Percentiles rank a stretch among this genome's conserved stretches.
These are phyloP conservation scores for Hyposmocoma kahamanoa DNA, from an alignment of 1,140 invertebrate species.

Conservation along the genomic window DNA sequence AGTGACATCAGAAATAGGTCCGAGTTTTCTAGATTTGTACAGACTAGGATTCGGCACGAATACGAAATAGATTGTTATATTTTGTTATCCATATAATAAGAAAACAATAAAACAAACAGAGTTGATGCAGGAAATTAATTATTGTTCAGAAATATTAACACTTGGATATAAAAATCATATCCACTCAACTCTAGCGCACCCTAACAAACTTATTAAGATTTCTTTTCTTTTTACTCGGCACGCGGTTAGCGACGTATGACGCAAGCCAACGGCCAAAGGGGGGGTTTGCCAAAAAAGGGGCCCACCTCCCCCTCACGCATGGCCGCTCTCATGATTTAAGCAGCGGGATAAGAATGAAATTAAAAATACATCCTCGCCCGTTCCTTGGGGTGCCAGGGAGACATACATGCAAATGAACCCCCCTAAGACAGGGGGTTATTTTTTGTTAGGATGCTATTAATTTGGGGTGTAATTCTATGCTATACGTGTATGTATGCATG, in stretches of 20 bases:
- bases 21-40: too few species aligned
- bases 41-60: too few species aligned
- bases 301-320: conserved; percentile 57
- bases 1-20: too few species aligned
- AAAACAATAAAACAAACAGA: too few species aligned
- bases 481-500: too few species aligned
- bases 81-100: too few species aligned
- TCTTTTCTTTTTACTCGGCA: conserved; percentile 71
- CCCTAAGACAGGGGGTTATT: conserved; percentile 61
- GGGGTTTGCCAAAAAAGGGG: conserved; percentile 16
- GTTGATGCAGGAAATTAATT: too few species aligned
- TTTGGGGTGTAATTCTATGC: conserved; percentile 69
- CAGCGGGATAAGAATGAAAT: conserved; percentile 72
- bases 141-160: too few species aligned
- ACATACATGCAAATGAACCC: conserved; percentile 72
- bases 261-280: conserved; percentile 52
- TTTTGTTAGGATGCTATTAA: conserved; percentile 72
- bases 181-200: conserved; percentile 43
- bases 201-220: conserved; percentile 73
- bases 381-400: conserved; percentile 65
- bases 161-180: too few species aligned
- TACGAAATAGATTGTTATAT: too few species aligned
- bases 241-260: conserved; percentile 72
- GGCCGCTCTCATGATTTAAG: conserved; percentile 73
- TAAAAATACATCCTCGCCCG: conserved; percentile 70